These are phyloP conservation scores for Limnodromus scolopaceus DNA, from an alignment of 2,797 vertebrate species.

Conservation along the genomic window DNA sequence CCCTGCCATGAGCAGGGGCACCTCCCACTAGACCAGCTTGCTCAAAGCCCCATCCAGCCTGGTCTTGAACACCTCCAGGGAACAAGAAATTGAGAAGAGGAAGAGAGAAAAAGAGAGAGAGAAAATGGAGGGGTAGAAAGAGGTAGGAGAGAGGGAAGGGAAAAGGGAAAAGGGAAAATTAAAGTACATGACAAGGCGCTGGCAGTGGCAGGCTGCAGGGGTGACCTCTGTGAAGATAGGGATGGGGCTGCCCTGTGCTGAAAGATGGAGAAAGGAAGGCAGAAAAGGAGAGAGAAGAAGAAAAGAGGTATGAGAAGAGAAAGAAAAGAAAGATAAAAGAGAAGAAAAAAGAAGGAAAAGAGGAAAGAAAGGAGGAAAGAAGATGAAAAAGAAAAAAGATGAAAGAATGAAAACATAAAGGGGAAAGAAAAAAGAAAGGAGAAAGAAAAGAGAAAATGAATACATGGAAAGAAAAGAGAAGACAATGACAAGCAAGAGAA, in stretches of 20 bases:
- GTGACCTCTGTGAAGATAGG: not conserved
- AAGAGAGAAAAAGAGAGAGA: not conserved
- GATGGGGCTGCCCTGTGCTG: accelerated
- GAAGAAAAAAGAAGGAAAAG: no score
- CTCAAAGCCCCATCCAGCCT: no score
- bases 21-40: no score
- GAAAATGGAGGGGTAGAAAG: not conserved
- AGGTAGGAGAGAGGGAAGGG: not conserved
- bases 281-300: not conserved
- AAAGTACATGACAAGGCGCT: not conserved
- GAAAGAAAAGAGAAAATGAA: not conserved
- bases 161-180: no score
- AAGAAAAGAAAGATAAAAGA: not conserved
- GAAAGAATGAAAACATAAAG: not conserved
- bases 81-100: not conserved
- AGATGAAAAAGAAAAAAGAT: not conserved
- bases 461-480: not conserved
- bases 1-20: no score
- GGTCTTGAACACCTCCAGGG: no score
- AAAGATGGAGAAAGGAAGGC: not conserved
- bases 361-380: no score
- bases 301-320: not conserved
- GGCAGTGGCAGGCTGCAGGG: not conserved
- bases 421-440: not conserved
- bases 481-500: not conserved